Evolutionary conservation across 1,140 invertebrate species (phyloP).

Genomic region (Stegodyphus mimosarum): DNA sequence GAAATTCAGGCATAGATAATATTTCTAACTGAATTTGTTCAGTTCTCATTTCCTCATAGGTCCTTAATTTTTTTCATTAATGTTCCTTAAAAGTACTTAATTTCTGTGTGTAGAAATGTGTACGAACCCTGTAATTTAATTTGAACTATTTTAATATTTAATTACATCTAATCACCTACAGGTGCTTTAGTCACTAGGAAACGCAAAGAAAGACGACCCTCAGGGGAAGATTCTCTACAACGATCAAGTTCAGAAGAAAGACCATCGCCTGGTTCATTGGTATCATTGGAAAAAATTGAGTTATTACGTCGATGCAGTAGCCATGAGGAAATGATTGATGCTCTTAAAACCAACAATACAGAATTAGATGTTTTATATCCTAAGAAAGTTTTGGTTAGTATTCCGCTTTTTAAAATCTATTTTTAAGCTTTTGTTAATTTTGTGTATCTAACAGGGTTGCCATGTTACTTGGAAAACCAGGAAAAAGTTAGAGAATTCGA

Average conservation of each 20-base stretch:
- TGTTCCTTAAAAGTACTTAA: too few species aligned
- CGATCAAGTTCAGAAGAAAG: slow-evolving; percentile 61
- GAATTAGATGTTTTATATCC: neutral
- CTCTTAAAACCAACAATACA: neutral
- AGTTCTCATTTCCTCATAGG: too few species aligned
- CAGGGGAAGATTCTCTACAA: slow-evolving; percentile 30
- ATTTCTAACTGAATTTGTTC: too few species aligned
- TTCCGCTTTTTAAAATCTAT: too few species aligned
- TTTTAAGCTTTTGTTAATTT: too few species aligned
- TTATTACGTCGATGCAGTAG: slow-evolving; percentile 54
- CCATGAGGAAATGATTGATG: slow-evolving; percentile 51
- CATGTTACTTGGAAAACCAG: too few species aligned
- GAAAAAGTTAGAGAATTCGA: too few species aligned
- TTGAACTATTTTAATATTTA: neutral
- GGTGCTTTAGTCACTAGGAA: slow-evolving; percentile 21
- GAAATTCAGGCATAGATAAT: too few species aligned
- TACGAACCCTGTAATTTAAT: neutral
- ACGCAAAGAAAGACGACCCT: slow-evolving; percentile 52
- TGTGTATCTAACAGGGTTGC: too few species aligned
- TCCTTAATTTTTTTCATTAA: too few species aligned
- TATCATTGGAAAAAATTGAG: slow-evolving; percentile 10
- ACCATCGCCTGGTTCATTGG: slow-evolving; percentile 12
- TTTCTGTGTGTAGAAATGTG: too few species aligned
- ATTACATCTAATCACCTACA: neutral
- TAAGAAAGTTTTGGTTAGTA: neutral